Base-by-base conservation (phyloP, 2,113 vertebrate species). In the Chionomys nivalis region DNA sequence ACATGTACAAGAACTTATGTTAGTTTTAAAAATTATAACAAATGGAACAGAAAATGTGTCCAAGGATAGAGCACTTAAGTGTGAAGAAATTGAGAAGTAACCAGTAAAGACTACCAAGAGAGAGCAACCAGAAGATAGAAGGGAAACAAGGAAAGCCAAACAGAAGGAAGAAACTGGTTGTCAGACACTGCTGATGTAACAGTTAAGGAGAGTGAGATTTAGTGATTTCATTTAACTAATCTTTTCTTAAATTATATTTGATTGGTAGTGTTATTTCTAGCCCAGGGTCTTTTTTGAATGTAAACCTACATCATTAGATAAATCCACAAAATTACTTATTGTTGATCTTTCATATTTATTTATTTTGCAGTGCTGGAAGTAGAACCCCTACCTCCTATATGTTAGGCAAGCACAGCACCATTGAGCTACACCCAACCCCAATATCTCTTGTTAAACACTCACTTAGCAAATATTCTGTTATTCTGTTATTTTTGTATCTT, bases 381-480 rank as follows among this genome's bases (percentile, higher is more conserved):
- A 36, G n/a, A 79, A 79, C 39, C 14, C 9, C 47, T 33, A 65
- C 47, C 21, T 93, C 26, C 28, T 26, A 44, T 19, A 13, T 58
- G 73, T 31, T 36, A 26, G 5, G 28, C 12, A 88, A n/a, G 23
- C 23, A 52, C 47, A 44, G 8, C 55, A 14, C 44, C 61, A 47
- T 24, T 23, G 31, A 47, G 0, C 39, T n/a, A 8, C 23, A 82
- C 9, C n/a, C 4, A 19, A 19, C 31, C 39, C 65, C 26, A 47
- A 89, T 36, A 70, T n/a, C 92, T n/a, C 78, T 90, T 49, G 87
- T 65, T 95, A 82, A n/a, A 90, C 58, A 91, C 52, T 89, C 10
- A 47, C 63, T 91, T 78, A 92, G 19, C 10, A 93, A 55, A 63
- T 89, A 75, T n/a, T n/a, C n/a, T 82, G 94, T 75, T 66, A 85